These are phyloP conservation scores for Mesembrinibis cayennensis DNA, from an alignment of 2,113 vertebrate genomes.

Conservation along the genomic window DNA sequence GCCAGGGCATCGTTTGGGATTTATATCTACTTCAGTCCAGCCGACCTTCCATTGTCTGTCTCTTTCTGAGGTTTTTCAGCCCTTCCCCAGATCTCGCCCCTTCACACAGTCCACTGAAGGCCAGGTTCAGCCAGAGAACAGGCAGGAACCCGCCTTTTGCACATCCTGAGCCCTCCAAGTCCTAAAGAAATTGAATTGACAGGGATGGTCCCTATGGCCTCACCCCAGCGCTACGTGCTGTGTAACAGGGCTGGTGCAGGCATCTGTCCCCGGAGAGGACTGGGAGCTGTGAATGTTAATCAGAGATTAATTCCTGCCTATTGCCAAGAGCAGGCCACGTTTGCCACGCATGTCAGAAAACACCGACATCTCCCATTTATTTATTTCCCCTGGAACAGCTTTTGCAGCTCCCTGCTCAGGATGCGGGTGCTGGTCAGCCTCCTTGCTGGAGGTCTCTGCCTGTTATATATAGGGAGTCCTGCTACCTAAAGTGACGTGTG, in stretches of 20 bases:
- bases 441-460: neutral
- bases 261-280: neutral
- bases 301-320: neutral
- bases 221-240: neutral
- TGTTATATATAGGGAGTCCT: fast-evolving
- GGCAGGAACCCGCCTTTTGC: neutral
- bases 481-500: fast-evolving
- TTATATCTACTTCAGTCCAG: neutral
- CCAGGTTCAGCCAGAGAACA: neutral
- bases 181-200: neutral
- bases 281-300: neutral
- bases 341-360: fast-evolving
- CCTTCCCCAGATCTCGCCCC: neutral
- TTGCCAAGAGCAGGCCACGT: neutral
- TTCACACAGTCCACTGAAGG: neutral
- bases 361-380: neutral
- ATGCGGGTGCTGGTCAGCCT: fast-evolving
- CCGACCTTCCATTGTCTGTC: neutral
- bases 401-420: neutral
- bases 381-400: neutral
- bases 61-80: neutral
- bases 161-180: neutral
- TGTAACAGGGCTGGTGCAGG: neutral
- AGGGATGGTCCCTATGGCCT: neutral
- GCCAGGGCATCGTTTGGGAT: neutral